Evolutionary conservation across 2,797 vertebrate genomes (phyloP).

Genomic region (Rhinoraja longicauda): DNA sequence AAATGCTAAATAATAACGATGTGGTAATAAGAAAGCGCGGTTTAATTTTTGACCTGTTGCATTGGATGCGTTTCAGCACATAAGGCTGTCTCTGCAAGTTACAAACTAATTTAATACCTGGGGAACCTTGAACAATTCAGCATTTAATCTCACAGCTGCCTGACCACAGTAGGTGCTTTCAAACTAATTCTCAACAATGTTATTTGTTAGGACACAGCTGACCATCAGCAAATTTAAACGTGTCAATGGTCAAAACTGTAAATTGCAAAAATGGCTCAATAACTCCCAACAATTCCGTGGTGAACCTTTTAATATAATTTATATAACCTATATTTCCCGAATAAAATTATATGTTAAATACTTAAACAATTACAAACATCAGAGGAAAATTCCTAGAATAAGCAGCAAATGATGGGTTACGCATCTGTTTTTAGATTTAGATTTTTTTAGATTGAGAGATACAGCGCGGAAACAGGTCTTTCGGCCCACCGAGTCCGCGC

Average conservation of each 20-base stretch:
- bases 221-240: conserved; percentile 10
- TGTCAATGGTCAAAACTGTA: background rate
- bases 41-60: conserved; percentile 34
- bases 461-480: too few species aligned
- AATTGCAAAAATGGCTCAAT: background rate
- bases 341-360: background rate
- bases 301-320: background rate
- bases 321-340: background rate
- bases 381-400: background rate
- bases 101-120: conserved; percentile 62
- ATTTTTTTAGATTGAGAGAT: too few species aligned
- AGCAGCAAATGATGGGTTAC: background rate
- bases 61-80: background rate
- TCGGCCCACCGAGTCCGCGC: too few species aligned
- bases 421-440: background rate
- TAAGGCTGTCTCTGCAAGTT: conserved; percentile 59
- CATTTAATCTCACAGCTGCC: conserved; percentile 73
- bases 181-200: conserved; percentile 6
- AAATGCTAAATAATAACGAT: conserved; percentile 30
- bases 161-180: conserved; percentile 63
- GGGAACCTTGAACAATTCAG: conserved; percentile 66
- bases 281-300: background rate
- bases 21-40: background rate
- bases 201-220: background rate
- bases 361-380: background rate